These are phyloP conservation scores for Sarcophaga subvicina DNA, from an alignment of 2,888 invertebrate genomes.

Conservation along the genomic window DNA sequence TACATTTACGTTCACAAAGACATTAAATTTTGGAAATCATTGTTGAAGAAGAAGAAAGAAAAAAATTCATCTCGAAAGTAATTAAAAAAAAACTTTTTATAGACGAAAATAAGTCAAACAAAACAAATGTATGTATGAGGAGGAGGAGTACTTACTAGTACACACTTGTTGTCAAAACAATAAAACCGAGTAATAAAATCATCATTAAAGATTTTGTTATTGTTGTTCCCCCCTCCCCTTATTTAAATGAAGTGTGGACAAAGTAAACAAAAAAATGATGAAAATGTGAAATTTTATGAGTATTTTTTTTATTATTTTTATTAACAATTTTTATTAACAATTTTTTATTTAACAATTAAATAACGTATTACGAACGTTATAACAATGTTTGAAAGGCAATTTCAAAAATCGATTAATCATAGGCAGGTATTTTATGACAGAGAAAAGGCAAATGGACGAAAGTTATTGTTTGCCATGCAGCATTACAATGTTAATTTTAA, in stretches of 20 bases:
- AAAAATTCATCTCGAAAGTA: conserved; percentile 21
- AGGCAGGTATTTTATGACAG: too few species aligned
- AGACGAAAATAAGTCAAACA: neutral
- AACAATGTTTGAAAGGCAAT: too few species aligned
- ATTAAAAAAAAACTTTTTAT: conserved; percentile 34
- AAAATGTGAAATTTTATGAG: too few species aligned
- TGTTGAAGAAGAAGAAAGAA: neutral
- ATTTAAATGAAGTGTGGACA: neutral
- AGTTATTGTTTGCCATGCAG: too few species aligned
- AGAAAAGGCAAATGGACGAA: too few species aligned
- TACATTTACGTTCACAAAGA: neutral
- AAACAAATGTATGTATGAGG: neutral
- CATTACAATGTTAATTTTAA: too few species aligned
- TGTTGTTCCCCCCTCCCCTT: neutral
- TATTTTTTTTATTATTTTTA: too few species aligned
- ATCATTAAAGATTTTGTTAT: conserved; percentile 8
- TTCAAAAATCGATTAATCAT: too few species aligned
- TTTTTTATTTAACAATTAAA: too few species aligned
- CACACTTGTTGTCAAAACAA: conserved; percentile 5
- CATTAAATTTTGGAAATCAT: neutral
- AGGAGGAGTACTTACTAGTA: neutral
- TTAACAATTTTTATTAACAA: too few species aligned
- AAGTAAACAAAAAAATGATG: neutral
- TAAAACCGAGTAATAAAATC: conserved; percentile 27
- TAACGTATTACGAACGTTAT: too few species aligned